Evolutionary conservation across 2,797 vertebrate genomes (phyloP), one percentile per base, ranked within the genome.

Genomic region (Eulemur mongoz): DNA sequence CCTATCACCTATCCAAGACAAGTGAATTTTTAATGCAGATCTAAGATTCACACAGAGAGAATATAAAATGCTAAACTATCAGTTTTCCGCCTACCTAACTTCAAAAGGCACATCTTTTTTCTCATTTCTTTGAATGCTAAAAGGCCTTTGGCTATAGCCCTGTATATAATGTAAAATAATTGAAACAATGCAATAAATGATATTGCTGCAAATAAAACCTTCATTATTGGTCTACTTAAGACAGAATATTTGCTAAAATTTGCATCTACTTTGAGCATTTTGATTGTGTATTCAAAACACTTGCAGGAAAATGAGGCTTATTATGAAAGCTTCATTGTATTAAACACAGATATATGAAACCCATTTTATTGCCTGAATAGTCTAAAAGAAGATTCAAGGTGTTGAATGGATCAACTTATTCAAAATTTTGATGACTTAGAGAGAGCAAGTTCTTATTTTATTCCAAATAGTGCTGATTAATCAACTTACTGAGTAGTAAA

Each of bases 61-160:
- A 95, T 90, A 82, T 0, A 87, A 96, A 96, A 90, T 15, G 0
- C 10, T 96, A 82, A 96, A 87, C 38, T 86, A 89, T 82, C 78
- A 82, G 48, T 97, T 95, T 96, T 96, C 75, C 65, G 96, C 89
- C 12, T 73, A 93, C 35, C 0, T 93, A 50, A 80, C 85, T 98
- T 97, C 1, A 50, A 93, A 97, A 94, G 59, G 81, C 57, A 91
- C 82, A 45, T 27, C 94, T 97, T 97, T 97, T 73, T 59, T 82
- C 80, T 86, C 84, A 87, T 97, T 97, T 91, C 40, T 86, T 94
- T 86, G 70, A 93, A 18, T 83, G 45, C 54, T 27, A 80, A 69
- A 70, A 75, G 63, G 32, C 54, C 61, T 96, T 93, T 97, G 80
- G 45, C 83, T 89, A 89, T 84, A 97, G 23, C 4, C 82, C 27